A percentile compares a stretch with the other conserved stretches of the same genome.
These are phyloP conservation scores for Vulpes ferrilata DNA, from an alignment of 2,113 vertebrate species.

Conservation along the genomic window DNA sequence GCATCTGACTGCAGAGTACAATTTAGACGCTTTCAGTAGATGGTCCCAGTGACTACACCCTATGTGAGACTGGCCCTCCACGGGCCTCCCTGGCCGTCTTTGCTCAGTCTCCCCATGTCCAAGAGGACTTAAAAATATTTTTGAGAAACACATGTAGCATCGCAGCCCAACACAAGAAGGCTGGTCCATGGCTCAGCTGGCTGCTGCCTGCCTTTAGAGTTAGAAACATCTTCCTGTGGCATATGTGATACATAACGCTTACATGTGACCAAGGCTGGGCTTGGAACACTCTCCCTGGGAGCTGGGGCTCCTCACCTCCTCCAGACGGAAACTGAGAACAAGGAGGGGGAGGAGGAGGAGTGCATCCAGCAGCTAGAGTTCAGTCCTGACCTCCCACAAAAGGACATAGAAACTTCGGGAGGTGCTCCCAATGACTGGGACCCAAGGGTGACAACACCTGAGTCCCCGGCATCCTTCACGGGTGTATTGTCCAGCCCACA, in stretches of 20 bases:
- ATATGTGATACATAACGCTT: neutral
- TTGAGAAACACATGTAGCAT: neutral
- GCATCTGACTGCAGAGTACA: neutral
- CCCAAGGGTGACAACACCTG: neutral
- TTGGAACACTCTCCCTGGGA: neutral
- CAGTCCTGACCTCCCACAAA: neutral
- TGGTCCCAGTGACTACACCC: rapidly evolving
- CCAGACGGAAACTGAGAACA: neutral
- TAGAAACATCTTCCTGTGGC: neutral
- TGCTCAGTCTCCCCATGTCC: neutral
- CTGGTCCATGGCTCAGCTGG: neutral
- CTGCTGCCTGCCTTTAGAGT: neutral
- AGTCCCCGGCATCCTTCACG: neutral
- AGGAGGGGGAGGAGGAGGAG: neutral
- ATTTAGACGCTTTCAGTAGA: neutral
- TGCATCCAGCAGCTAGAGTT: neutral
- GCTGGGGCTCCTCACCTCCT: neutral
- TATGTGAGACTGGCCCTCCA: neutral
- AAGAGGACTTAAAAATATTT: neutral
- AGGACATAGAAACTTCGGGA: neutral
- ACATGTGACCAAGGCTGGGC: neutral
- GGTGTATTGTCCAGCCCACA: neutral
- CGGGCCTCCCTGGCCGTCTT: neutral
- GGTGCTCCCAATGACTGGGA: neutral
- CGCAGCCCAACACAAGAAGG: neutral